phyloP scores from a whole-genome alignment of 2,797 vertebrate species.

The Amphiprion clarkii region DNA sequence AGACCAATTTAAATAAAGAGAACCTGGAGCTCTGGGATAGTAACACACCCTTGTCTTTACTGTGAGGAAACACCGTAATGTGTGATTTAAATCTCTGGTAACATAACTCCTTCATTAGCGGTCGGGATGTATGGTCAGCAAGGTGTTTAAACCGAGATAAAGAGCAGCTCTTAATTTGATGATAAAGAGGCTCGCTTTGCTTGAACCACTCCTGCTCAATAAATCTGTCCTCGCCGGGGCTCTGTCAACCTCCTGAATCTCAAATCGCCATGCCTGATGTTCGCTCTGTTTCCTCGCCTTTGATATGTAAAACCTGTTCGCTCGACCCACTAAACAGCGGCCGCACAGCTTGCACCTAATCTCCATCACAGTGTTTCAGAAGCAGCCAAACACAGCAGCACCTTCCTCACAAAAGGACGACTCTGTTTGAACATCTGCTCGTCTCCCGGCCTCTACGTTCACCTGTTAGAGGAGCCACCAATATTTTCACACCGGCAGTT shows the following conservation, averaged over 20 bases:
- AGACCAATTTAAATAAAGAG: not conserved
- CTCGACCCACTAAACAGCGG: conserved; percentile 55
- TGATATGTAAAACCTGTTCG: conserved; percentile 74
- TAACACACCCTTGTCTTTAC: not conserved
- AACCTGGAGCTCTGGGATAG: not conserved
- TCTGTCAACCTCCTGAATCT: conserved; percentile 22
- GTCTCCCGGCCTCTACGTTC: conserved; percentile 60
- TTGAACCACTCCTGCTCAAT: conserved; percentile 20
- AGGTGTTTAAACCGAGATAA: conserved; percentile 39
- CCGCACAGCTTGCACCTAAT: conserved; percentile 69
- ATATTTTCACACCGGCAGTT: conserved; percentile 45
- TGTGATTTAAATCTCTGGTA: not conserved
- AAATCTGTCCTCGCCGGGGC: conserved; percentile 15
- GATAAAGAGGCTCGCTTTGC: conserved; percentile 23
- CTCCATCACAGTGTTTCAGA: conserved; percentile 66
- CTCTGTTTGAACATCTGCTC: conserved; percentile 80
- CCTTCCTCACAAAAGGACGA: conserved; percentile 55
- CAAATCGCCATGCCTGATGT: conserved; percentile 42
- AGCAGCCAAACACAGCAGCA: conserved; percentile 59
- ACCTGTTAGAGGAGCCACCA: conserved; percentile 30
- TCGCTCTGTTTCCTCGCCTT: conserved; percentile 54
- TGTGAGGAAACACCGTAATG: not conserved
- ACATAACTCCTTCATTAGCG: conserved; percentile 1
- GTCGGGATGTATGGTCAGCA: conserved; percentile 21
- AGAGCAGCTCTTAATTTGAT: conserved; percentile 30